Conservation (phyloP, 1,140 invertebrate genomes). For the Lysiphlebus fabarum region DNA sequence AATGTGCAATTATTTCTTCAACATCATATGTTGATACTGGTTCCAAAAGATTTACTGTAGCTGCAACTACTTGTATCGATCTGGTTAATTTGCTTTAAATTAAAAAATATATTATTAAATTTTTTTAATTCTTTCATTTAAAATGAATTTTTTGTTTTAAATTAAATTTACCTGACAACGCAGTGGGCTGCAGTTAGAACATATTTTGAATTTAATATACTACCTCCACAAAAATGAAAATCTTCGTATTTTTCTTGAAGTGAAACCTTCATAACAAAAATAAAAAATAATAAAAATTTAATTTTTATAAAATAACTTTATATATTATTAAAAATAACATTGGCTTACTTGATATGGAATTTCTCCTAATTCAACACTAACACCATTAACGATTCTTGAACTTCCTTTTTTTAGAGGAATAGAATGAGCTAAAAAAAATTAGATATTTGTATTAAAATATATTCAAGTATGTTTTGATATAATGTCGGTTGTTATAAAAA, state of each 20-base stretch:
- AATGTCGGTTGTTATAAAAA: no score
- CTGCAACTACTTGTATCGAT: conserved; percentile 24
- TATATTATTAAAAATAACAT: background rate
- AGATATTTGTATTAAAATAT: no score
- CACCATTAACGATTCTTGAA: conserved; percentile 33
- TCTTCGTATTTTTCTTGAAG: conserved; percentile 17
- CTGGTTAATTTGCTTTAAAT: background rate
- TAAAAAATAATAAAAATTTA: conserved; percentile 15
- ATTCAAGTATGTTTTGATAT: no score
- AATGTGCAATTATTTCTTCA: conserved; percentile 27
- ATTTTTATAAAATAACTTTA: conserved; percentile 1
- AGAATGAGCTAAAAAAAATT: no score
- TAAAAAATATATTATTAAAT: background rate
- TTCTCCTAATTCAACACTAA: conserved; percentile 31
- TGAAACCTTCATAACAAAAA: conserved; percentile 27
- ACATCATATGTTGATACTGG: conserved; percentile 4
- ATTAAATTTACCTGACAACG: conserved; percentile 30
- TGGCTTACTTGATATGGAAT: conserved; percentile 37
- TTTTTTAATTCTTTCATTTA: conserved; percentile 8
- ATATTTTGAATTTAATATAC: conserved; percentile 49
- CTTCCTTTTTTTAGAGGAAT: background rate
- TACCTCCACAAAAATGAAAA: conserved; percentile 51
- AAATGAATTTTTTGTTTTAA: conserved; percentile 9
- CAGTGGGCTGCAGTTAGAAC: conserved; percentile 57
- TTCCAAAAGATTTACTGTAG: conserved; percentile 19